Evolutionary conservation across 2,113 vertebrate species (phyloP), one percentile per base, ranked within the genome.

Genomic region (Motacilla tschutschensis): DNA sequence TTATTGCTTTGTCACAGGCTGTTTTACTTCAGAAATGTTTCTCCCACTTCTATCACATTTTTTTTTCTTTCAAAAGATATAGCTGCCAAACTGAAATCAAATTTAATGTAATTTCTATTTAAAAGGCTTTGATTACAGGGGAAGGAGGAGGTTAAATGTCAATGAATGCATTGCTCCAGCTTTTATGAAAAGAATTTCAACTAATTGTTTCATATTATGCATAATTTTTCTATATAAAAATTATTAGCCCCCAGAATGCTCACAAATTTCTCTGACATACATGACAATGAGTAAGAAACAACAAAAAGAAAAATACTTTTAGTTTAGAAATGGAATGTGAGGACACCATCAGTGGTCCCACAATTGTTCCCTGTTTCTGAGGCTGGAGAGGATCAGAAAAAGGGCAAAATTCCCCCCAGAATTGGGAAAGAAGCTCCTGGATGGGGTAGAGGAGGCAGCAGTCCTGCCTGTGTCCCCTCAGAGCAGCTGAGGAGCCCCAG

Each of bases 91-190:
- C 86, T 7, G 31, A 65, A 91, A 92, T 81, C 12, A 86, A 88
- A 79, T 76, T 73, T 35, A 24, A 76, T 79, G 79, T 38, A 57
- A 79, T 84, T 91, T 70, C 81, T 93, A 71, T 90, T 92, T 93
- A 74, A 90, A 89, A 86, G 50, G 46, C 57, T 79, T 85, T 90
- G 88, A 88, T 92, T 95, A 53, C 79, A 77, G 73, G 82, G 85
- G 73, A 90, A 83, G 51, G 78, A 78, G 77, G 79, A 93, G 94
- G 87, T 92, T 94, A 93, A 90, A 85, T 93, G 90, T 91, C 88
- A 94, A 67, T 64, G 36, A 84, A 84, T 76, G 87, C 64, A 72
- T 57, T 62, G 77, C 74, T 85, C 38, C 67, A 53, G 64, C 81
- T 87, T 92, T 87, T 84, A 54, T 73, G 79, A 91, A 83, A 90